Percentiles rank a stretch among this genome's conserved stretches.
Conservation (phyloP, 1,140 invertebrate genomes). For the Drosophila tani region DNA sequence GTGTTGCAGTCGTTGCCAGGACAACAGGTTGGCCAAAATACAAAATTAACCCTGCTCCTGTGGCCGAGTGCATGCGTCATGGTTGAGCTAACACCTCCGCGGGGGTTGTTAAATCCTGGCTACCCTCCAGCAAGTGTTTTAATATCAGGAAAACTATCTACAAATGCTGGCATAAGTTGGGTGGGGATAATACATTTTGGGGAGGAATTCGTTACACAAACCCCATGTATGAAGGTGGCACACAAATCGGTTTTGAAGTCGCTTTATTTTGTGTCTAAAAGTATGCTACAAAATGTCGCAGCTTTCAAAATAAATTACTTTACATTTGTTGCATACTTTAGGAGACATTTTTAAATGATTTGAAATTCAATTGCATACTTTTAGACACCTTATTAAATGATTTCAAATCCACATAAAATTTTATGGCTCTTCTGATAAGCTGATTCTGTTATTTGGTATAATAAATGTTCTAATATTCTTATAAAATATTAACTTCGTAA, state of each 20-base stretch:
- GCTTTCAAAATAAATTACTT: not conserved
- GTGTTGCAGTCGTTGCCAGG: constrained; percentile 55
- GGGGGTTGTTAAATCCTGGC: constrained; percentile 54
- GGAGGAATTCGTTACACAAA: not conserved
- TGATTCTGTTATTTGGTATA: not conserved
- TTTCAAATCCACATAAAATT: not conserved
- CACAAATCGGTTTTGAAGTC: constrained; percentile 9
- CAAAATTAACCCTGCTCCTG: constrained; percentile 58
- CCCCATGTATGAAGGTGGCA: too few species aligned
- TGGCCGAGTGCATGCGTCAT: constrained; percentile 46
- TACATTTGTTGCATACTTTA: not conserved
- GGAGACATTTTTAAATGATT: not conserved
- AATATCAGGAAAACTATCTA: not conserved
- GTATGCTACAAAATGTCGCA: not conserved
- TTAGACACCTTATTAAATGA: not conserved
- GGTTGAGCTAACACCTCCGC: constrained; percentile 42
- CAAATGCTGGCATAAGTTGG: not conserved
- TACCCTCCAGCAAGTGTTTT: constrained; percentile 20
- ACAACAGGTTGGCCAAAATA: constrained; percentile 75
- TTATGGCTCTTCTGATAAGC: too few species aligned
- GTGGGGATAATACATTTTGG: not conserved
- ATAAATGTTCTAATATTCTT: too few species aligned
- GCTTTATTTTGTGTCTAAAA: not conserved
- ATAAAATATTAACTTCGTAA: too few species aligned
- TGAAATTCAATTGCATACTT: not conserved